Evolutionary conservation across 2,888 invertebrate species (phyloP).

Genomic region (Invenusta paracnida): DNA sequence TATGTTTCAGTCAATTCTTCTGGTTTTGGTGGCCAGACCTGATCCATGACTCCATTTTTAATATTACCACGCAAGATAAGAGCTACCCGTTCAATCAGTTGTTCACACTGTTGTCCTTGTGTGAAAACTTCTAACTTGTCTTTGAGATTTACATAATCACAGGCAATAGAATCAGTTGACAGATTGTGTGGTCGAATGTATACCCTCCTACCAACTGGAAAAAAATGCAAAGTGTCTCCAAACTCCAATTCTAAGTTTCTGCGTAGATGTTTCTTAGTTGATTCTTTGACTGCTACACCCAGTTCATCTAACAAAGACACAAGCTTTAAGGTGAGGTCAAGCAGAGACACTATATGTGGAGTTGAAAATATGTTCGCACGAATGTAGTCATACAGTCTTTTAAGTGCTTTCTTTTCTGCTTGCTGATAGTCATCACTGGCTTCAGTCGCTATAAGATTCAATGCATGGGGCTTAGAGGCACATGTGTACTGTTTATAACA

Average conservation of each 20-base stretch:
- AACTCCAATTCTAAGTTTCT: too few relatives aligned
- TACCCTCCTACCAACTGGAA: too few relatives aligned
- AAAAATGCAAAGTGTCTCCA: too few relatives aligned
- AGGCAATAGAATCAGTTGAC: too few relatives aligned
- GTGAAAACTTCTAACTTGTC: constrained; percentile 1
- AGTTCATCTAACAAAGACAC: not conserved
- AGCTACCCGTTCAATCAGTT: not conserved
- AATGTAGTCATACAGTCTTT: constrained; percentile 25
- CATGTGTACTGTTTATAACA: too few relatives aligned
- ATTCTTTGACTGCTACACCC: not conserved
- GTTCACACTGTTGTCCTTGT: not conserved
- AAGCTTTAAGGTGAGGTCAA: constrained; percentile 15
- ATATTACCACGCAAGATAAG: not conserved
- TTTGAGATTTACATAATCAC: too few relatives aligned
- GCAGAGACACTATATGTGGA: constrained; percentile 18
- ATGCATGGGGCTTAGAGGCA: too few relatives aligned
- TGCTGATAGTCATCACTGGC: too few relatives aligned
- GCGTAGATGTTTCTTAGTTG: too few relatives aligned
- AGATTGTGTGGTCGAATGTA: too few relatives aligned
- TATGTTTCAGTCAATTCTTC: not conserved
- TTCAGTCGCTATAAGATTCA: too few relatives aligned
- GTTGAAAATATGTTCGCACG: constrained; percentile 22
- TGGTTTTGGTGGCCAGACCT: not conserved
- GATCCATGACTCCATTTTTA: not conserved
- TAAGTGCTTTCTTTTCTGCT: not conserved